These are phyloP conservation scores for Lasioglossum oenotherae DNA, from an alignment of 2,888 invertebrate species.

Conservation along the genomic window DNA sequence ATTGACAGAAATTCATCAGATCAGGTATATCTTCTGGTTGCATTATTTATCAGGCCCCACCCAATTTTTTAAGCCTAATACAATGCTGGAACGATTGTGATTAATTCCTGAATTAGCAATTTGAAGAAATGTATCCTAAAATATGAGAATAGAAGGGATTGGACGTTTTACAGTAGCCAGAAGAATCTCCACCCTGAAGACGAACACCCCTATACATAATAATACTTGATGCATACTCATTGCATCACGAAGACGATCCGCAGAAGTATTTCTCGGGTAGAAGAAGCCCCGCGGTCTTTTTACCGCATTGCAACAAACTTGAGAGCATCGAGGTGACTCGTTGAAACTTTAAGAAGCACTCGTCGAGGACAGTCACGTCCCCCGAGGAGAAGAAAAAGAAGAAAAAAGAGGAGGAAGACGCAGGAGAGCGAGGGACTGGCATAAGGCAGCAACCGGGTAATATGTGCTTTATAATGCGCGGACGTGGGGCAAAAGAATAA, in stretches of 20 bases:
- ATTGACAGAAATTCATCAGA: neutral
- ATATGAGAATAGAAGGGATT: neutral
- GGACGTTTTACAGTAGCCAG: neutral
- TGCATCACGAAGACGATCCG: neutral
- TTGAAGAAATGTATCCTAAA: neutral
- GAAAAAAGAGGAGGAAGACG: neutral
- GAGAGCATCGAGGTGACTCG: constrained; percentile 16
- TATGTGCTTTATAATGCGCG: constrained; percentile 67
- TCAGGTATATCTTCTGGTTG: too few relatives aligned
- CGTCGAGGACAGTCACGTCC: constrained; percentile 27
- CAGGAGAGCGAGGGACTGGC: constrained; percentile 30
- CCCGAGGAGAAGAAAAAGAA: constrained; percentile 17
- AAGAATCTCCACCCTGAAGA: neutral
- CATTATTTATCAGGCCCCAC: neutral
- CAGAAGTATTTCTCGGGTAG: too few relatives aligned
- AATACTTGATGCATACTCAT: neutral
- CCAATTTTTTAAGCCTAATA: neutral
- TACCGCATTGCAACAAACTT: neutral
- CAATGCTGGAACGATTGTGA: neutral
- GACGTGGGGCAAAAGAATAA: constrained; percentile 47
- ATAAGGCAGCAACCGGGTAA: constrained; percentile 59
- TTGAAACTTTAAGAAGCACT: constrained; percentile 53
- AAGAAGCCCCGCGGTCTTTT: neutral
- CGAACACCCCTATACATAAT: neutral
- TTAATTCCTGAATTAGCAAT: neutral